Evolutionary conservation across 2,113 vertebrate species (phyloP).

Genomic region (Anhinga rufa): DNA sequence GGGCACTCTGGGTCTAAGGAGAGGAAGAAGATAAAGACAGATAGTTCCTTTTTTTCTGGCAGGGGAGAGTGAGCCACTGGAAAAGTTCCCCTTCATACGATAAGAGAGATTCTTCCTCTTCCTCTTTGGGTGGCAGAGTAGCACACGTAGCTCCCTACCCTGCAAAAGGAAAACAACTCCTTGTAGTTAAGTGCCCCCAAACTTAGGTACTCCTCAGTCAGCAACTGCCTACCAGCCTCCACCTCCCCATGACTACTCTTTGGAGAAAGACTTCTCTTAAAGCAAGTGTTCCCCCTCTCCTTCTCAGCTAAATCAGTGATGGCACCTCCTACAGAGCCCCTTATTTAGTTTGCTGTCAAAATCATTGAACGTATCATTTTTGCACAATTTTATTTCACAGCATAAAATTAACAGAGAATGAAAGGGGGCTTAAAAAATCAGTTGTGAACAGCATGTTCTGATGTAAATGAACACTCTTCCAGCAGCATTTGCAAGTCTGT

Average conservation of each 20-base stretch:
- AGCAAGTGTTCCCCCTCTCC: not conserved
- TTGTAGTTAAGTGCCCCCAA: not conserved
- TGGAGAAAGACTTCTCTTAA: not conserved
- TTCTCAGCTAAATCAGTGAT: not conserved
- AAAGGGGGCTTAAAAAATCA: not conserved
- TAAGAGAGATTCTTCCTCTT: not conserved
- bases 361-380: not conserved
- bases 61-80: not conserved
- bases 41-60: not conserved
- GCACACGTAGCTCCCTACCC: not conserved
- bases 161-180: not conserved
- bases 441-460: not conserved
- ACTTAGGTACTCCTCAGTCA: not conserved
- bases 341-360: not conserved
- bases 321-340: not conserved
- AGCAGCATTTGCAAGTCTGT: not conserved
- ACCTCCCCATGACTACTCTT: not conserved
- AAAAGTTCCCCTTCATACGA: not conserved
- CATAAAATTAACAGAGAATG: not conserved
- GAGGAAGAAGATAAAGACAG: not conserved
- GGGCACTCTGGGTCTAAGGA: not conserved
- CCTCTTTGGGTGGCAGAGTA: not conserved
- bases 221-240: not conserved
- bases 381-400: not conserved
- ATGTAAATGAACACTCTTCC: not conserved